These are phyloP conservation scores for Drosophila silvestris DNA, from an alignment of 2,888 invertebrate species.

Conservation along the genomic window DNA sequence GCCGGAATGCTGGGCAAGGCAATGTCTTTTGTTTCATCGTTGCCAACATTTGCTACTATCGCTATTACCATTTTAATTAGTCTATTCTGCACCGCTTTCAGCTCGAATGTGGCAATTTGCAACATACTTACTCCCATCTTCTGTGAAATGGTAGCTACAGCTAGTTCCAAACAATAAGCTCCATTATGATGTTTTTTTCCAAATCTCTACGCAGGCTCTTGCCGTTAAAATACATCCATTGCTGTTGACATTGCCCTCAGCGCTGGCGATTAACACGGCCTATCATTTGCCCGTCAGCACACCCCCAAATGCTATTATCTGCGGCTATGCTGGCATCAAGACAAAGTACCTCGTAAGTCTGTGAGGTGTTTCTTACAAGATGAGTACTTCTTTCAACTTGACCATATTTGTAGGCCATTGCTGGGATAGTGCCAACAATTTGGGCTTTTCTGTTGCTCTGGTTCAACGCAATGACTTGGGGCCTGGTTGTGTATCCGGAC, in stretches of 20 bases:
- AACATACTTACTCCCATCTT: constrained; percentile 93
- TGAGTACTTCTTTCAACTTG: background rate
- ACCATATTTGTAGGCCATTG: constrained; percentile 29
- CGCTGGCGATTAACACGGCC: constrained; percentile 94
- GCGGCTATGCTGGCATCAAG: constrained; percentile 91
- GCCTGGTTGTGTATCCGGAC: constrained; percentile 50
- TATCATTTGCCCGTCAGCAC: constrained; percentile 97
- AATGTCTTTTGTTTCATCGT: constrained; percentile 87
- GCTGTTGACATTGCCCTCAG: constrained; percentile 93
- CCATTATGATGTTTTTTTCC: background rate
- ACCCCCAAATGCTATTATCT: constrained; percentile 96
- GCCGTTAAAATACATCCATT: constrained; percentile 91
- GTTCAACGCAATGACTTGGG: constrained; percentile 44
- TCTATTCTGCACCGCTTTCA: constrained; percentile 90
- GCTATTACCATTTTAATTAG: constrained; percentile 89
- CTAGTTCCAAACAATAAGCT: background rate
- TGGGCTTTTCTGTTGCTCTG: constrained; percentile 24
- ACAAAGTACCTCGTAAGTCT: constrained; percentile 90
- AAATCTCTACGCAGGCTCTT: constrained; percentile 86
- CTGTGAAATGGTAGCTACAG: constrained; percentile 87
- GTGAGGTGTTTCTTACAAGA: background rate
- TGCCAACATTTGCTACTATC: constrained; percentile 87
- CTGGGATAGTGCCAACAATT: constrained; percentile 61
- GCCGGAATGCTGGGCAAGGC: constrained; percentile 90
- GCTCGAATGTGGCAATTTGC: constrained; percentile 94